Evolutionary conservation across 1,140 invertebrate species (phyloP), one percentile per base, ranked within the genome.

Genomic region (Diachasma alloeum): DNA sequence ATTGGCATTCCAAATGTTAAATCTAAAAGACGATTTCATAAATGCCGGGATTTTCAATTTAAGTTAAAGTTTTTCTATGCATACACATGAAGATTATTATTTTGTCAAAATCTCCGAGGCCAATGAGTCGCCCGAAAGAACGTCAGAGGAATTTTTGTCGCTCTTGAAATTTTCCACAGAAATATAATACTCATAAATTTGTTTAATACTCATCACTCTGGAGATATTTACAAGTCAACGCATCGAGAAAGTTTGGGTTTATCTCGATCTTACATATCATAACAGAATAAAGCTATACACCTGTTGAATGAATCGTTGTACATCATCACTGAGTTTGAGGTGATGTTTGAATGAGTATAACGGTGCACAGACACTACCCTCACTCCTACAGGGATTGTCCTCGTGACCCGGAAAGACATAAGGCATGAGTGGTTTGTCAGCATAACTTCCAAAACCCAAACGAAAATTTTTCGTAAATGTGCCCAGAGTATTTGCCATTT

Each of bases 391-490:
- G 4, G 85, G 86, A 70, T 82, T 81, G n/a, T 82, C 71, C 69
- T 83, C 91, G 80, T 92, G 80, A 11, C 81, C 82, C 3, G 83
- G 82, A 36, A 85, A 81, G 0, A 84, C 63, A 9, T 77, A 95
- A 2, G 94, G 94, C 91, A 94, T 93, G 3, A 93, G 88, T 15
- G 92, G 92, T 84, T 95, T 95, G 80, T 95, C 94, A 2, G 95
- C 93, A 88, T 94, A 95, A 15, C 92, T 93, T 2, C 94, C 94
- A 83, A 95, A 95, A 4, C 94, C 95, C 5, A 94, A 86, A 76
- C 93, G 93, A 89, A 96, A 96, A 83, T 97, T 94, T 80, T 92
- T 92, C 0, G 97, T 98, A 53, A 98, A 92, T 73, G 92, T 93
- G 67, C 90, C 90, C 85, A 97, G 90, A 31, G 90, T 87, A 13